Percentiles rank a stretch among this genome's conserved stretches.
Evolutionary conservation across 2,113 vertebrate genomes (phyloP).

Genomic region (Lasiurus borealis): DNA sequence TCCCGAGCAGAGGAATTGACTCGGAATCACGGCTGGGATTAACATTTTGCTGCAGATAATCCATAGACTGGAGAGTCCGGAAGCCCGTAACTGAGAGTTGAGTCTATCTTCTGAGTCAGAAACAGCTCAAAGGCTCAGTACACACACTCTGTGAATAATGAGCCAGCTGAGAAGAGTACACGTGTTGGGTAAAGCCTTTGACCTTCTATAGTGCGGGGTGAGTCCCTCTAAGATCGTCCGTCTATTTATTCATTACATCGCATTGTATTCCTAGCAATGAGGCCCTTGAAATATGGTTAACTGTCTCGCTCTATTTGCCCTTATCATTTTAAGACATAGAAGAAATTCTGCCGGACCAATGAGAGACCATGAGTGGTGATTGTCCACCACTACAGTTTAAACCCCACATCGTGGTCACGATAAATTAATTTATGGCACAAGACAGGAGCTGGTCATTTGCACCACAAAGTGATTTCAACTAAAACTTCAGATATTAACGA

Average conservation of each 20-base stretch:
- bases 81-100: conserved; percentile 66
- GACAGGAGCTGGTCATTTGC: conserved; percentile 63
- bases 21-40: conserved; percentile 72
- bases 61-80: conserved; percentile 72
- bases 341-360: neutral
- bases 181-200: conserved; percentile 52
- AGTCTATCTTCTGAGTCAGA: conserved; percentile 67
- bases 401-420: neutral
- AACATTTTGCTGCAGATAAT: conserved; percentile 81
- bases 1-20: conserved; percentile 76
- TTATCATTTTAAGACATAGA: conserved; percentile 43
- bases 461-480: conserved; percentile 51
- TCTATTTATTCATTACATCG: conserved; percentile 44
- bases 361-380: neutral
- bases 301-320: conserved; percentile 10
- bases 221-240: neutral
- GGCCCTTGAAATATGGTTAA: neutral
- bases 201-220: conserved; percentile 10
- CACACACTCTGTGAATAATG: conserved; percentile 70
- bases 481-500: conserved; percentile 71
- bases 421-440: conserved; percentile 59
- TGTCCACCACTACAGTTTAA: no score
- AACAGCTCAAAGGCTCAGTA: conserved; percentile 61
- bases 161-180: conserved; percentile 54
- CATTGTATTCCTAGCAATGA: conserved; percentile 53